phyloP scores from a whole-genome alignment of 2,888 invertebrate genomes.

The Tachina grossa region DNA sequence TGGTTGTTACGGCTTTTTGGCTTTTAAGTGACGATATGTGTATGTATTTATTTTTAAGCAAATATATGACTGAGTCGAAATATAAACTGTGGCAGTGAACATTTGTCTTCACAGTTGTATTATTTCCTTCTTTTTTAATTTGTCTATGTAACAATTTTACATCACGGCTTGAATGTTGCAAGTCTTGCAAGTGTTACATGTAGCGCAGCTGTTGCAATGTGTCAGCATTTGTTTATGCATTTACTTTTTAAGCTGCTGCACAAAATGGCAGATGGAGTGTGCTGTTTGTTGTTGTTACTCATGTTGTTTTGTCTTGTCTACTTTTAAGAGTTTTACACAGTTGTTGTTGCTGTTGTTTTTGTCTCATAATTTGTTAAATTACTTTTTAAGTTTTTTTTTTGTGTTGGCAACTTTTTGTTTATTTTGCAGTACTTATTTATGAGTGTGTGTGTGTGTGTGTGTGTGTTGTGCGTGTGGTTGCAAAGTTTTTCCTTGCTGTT shows the following conservation, averaged over 20 bases:
- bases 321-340: conserved; percentile 26
- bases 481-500: conserved; percentile 23
- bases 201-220: conserved; percentile 28
- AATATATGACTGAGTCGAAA: neutral
- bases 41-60: neutral
- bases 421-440: conserved; percentile 16
- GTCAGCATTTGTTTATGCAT: conserved; percentile 6
- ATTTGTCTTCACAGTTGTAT: conserved; percentile 29
- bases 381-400: conserved; percentile 51
- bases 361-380: conserved; percentile 70
- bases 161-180: conserved; percentile 37
- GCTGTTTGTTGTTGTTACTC: conserved; percentile 11
- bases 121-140: neutral
- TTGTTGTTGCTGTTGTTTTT: conserved; percentile 30
- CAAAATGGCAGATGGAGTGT: neutral
- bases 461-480: neutral
- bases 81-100: conserved; percentile 17
- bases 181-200: conserved; percentile 53
- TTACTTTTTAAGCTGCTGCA: conserved; percentile 21
- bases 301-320: conserved; percentile 42
- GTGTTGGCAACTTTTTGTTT: neutral
- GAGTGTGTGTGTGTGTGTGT: neutral
- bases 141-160: conserved; percentile 22
- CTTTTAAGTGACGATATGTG: no score
- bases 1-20: no score